Evolutionary conservation across 1,140 invertebrate species (phyloP), one percentile per base, ranked within the genome.

Genomic region (Zaprionus vittiger): DNA sequence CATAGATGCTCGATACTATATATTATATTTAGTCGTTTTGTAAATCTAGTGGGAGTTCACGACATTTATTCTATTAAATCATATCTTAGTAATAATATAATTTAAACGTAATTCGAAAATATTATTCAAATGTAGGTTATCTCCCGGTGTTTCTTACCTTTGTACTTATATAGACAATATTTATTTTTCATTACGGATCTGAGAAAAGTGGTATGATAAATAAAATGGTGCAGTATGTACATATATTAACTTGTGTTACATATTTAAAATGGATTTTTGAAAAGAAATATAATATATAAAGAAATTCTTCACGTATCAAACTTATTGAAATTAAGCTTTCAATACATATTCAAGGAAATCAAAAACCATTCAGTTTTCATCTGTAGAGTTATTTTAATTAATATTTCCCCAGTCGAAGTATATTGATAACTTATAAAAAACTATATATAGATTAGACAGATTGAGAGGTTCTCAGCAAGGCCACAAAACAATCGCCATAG

Each of bases 401-500:
- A 5, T 20, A 11, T 52, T 52, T 52, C 24, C 20, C 47, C 47
- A 22, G 47, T 52, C 47, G 20, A 52, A 52, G 47, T 52, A 56
- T 6, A 55, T 15, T 26, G 9, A 54, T 14, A 54, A 11, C 20
- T 20, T 34, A 15, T 17, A n/a, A 17, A 17, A 11, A 47, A 47
- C n/a, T 17, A 44, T 55, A n/a, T 24, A 57, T 49, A 68, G 34
- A 49, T 17, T 69, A 61, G 22, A 31, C 22, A 49, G 0, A 28
- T 55, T 65, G 17, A 34, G 9, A 41, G 63, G 38, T 65, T 65
- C 15, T 41, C 56, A 56, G 47, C 49, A 69, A 70, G 66, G 52
- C 17, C 41, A 49, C 38, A 28, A 11, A 63, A 54, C 34, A 61
- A 62, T 61, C 28, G 52, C 54, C 24, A 28, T 80, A 80, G 63